phyloP scores from a whole-genome alignment of 1,140 invertebrate species.

The Pseudachorutes palmiensis region DNA sequence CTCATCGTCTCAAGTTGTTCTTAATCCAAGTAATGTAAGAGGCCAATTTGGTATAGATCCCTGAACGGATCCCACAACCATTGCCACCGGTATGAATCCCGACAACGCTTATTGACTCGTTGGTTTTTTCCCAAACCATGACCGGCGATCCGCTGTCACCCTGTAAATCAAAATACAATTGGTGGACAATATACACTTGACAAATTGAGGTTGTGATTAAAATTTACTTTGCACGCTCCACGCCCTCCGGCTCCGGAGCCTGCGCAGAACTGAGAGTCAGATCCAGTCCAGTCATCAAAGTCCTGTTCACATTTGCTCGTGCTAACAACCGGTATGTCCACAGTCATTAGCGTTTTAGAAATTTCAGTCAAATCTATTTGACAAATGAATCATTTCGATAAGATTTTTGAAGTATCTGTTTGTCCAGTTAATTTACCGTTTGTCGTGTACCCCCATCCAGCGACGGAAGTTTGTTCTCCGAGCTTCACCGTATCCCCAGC shows the following conservation, averaged over 20 bases:
- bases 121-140: neutral
- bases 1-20: neutral
- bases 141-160: constrained; percentile 10
- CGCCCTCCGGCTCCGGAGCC: neutral
- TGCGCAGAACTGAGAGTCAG: constrained; percentile 4
- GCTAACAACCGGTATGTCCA: constrained; percentile 9
- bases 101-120: constrained; percentile 9
- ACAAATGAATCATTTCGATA: no score
- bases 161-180: neutral
- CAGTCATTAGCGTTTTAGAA: constrained; percentile 11
- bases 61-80: constrained; percentile 10
- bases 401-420: no score
- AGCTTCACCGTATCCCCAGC: neutral
- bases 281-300: constrained; percentile 2
- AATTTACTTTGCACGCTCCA: constrained; percentile 13
- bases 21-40: constrained; percentile 15
- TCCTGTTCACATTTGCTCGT: neutral
- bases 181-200: neutral
- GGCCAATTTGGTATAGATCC: constrained; percentile 4
- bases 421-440: no score
- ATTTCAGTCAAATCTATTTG: neutral
- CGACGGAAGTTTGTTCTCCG: neutral
- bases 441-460: constrained; percentile 11
- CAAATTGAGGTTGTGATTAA: neutral
- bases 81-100: constrained; percentile 4